Evolutionary conservation across 2,888 invertebrate species (phyloP).

Genomic region (Campoplex nolae): DNA sequence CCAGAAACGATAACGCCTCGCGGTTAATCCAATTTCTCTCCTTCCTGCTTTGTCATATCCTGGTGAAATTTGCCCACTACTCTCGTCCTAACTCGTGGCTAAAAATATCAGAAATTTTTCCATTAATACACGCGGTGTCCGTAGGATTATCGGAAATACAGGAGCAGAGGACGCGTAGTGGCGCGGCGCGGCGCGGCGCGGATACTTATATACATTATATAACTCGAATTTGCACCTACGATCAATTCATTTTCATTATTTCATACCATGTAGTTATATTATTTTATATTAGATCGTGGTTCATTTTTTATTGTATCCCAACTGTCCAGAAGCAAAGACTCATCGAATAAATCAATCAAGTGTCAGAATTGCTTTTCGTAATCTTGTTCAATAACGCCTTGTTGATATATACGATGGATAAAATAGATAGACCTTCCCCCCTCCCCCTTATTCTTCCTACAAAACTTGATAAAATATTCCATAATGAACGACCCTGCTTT

Average conservation of each 20-base stretch:
- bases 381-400: too few species aligned
- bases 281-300: neutral
- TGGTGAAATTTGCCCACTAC: neutral
- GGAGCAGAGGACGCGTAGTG: neutral
- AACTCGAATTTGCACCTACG: slow-evolving; percentile 11
- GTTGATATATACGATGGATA: too few species aligned
- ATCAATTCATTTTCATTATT: neutral
- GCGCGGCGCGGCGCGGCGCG: too few species aligned
- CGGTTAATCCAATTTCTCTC: slow-evolving; percentile 62
- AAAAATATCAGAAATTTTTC: slow-evolving; percentile 42
- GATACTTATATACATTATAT: neutral
- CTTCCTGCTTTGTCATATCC: slow-evolving; percentile 3
- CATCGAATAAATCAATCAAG: neutral
- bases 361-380: neutral
- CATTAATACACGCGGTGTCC: slow-evolving; percentile 44
- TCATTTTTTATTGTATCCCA: neutral
- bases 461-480: too few species aligned
- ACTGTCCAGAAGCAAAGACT: neutral
- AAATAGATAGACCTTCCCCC: too few species aligned
- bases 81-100: slow-evolving; percentile 3
- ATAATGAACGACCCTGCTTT: neutral
- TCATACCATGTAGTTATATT: neutral
- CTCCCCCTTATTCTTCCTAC: too few species aligned
- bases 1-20: slow-evolving; percentile 65
- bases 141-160: slow-evolving; percentile 43